Evolutionary conservation across 1,140 invertebrate genomes (phyloP), one percentile per base, ranked within the genome.

Genomic region (Anoplophora glabripennis): DNA sequence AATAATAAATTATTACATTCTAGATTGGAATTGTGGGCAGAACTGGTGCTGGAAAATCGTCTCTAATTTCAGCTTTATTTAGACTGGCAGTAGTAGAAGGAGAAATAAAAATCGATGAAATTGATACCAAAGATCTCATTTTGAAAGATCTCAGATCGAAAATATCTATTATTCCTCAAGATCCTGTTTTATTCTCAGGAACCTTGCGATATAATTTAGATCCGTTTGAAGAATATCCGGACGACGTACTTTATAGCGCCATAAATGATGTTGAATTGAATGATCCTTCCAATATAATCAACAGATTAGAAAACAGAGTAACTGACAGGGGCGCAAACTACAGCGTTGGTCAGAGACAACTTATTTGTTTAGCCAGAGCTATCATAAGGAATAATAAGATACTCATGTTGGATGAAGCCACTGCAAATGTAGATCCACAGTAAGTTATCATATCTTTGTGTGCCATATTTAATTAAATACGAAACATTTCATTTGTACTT

Each of bases 1-100:
- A n/a, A n/a, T n/a, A n/a, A n/a, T n/a, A n/a, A n/a, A n/a, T n/a
- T n/a, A n/a, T n/a, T n/a, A n/a, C n/a, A n/a, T 69, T 64, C 21
- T 21, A 76, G 81, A 77, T 86, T 66, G 87, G 86, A 15, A 80
- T 89, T 33, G 84, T 88, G 56, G 88, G 88, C 5, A 71, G 88
- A 51, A 90, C 89, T 3, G 92, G 92, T 0, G 90, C 91, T 28
- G 92, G 92, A 4, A 94, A 94, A 77, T 89, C 89, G 0, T 93
- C 90, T 0, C 70, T 94, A 1, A 88, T 92, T 38, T 77, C 83
- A 4, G 86, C 85, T 0, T 70, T 93, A 1, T 93, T 93, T 66
- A 81, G 89, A 1, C 64, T 93, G 35, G 79, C 81, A 0, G 59
- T 33, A 7, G 80, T 89, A 7, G 83, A 85, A 36, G 89, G 89